Base-by-base conservation (phyloP, 2,888 invertebrate species). In the Scelioninae gen. 1 region DNA sequence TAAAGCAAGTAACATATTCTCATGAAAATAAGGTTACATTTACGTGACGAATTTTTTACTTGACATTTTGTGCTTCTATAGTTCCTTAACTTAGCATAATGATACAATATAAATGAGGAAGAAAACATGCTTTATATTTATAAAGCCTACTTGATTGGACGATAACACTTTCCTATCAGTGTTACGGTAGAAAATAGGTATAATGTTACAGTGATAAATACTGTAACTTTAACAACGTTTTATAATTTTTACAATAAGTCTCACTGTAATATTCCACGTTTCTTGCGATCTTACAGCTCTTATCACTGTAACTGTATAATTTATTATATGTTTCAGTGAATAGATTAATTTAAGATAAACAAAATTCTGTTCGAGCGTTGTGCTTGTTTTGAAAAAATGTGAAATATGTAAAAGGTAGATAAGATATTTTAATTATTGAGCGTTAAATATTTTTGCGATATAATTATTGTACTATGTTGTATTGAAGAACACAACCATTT, bases 11-110 rank as follows among this genome's bases (percentile, higher is more conserved):
- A 23, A 43, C 3, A n/a, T n/a, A 63, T 63, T 72, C 5, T 75
- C 38, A 75, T 45, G 47, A 11, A 65, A 51, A 49, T 60, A 69
- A 38, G 29, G 47, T 49, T 15, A 29, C 60, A 51, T 51, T 71
- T 40, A 40, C 49, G 23, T 29, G 55, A 55, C 9, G 60, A 56
- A 69, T 76, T 78, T 78, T 77, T 63, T 69, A 77, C 49, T 68
- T 69, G 56, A 34, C 40, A 71, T 15, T 76, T 69, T 78, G 55
- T 78, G 78, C 78, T 69, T 78, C 38, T 71, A 78, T 78, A 78
- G 78, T 78, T 78, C 78, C 78, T 78, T 56, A 40, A 68, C 69
- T 71, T 69, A 78, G 56, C 8, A 9, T 53, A 40, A 71, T 40
- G 11, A 55, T 69, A 29, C 31, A 77, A 45, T 53, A 29, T 55